These are phyloP conservation scores for Trichopria drosophilae DNA, from an alignment of 2,888 invertebrate genomes.

Conservation along the genomic window DNA sequence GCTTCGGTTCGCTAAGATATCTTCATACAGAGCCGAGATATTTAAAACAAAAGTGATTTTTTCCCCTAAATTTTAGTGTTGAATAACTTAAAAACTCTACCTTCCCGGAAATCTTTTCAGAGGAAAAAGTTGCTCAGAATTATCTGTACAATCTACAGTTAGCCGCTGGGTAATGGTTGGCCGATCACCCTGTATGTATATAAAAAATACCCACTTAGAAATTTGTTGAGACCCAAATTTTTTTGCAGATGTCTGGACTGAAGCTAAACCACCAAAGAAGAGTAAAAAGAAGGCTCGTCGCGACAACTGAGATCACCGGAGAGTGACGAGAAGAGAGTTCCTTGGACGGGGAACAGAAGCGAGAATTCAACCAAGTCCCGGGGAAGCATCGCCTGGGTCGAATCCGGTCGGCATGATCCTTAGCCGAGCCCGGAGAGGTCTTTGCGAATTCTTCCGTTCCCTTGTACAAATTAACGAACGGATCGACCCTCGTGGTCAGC, in stretches of 20 bases:
- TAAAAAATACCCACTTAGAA: background rate
- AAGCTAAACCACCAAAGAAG: conserved; percentile 73
- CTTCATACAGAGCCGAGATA: no score
- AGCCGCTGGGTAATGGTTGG: no score
- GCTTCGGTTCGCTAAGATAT: no score
- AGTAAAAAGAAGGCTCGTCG: conserved; percentile 77
- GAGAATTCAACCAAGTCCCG: conserved; percentile 38
- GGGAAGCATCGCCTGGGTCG: conserved; percentile 36
- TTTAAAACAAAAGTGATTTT: no score
- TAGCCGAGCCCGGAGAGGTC: conserved; percentile 37
- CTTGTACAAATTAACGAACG: conserved; percentile 41
- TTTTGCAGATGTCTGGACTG: conserved; percentile 72
- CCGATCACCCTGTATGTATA: no score
- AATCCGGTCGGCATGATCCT: conserved; percentile 42
- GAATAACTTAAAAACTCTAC: no score
- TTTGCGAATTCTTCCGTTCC: conserved; percentile 43
- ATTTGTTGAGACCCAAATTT: conserved; percentile 22
- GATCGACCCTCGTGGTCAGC: conserved; percentile 35
- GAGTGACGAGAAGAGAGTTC: conserved; percentile 31
- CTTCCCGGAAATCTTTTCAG: no score
- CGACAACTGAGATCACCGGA: conserved; percentile 64
- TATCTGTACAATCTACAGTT: no score
- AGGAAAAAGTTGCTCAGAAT: no score
- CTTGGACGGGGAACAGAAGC: conserved; percentile 34
- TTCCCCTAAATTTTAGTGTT: no score